Evolutionary conservation across 2,113 vertebrate species (phyloP).

Genomic region (Salvator merianae): DNA sequence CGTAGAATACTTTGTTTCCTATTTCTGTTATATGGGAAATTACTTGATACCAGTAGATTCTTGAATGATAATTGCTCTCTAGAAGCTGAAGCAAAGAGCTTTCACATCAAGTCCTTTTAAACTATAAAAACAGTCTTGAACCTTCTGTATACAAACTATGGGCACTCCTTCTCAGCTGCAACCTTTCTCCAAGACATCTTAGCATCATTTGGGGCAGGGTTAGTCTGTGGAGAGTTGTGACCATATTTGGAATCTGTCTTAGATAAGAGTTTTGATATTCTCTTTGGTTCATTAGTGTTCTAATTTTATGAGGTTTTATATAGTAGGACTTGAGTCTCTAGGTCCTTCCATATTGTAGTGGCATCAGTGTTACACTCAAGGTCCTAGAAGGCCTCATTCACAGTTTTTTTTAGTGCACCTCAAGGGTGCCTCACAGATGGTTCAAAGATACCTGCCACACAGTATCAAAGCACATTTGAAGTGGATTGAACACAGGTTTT

Average conservation of each 20-base stretch:
- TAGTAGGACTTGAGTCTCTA: constrained; percentile 29
- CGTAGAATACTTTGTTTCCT: not conserved
- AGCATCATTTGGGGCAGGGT: no score
- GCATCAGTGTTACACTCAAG: not conserved
- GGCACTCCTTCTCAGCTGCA: not conserved
- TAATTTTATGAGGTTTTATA: constrained; percentile 10
- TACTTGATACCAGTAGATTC: not conserved
- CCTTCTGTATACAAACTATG: not conserved
- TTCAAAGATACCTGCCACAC: no score
- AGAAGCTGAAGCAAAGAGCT: no score
- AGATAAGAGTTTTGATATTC: not conserved
- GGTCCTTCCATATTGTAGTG: not conserved
- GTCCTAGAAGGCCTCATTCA: not conserved
- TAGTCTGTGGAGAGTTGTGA: not conserved
- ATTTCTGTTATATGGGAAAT: not conserved
- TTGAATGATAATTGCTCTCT: no score
- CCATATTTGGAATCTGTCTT: not conserved
- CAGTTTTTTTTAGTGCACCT: no score
- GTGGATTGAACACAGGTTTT: no score
- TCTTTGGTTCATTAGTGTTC: not conserved
- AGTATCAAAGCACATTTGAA: no score
- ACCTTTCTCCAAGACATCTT: not conserved
- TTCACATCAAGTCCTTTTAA: not conserved
- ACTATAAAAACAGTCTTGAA: not conserved
- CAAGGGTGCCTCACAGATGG: no score